Percentiles rank a stretch among this genome's conserved stretches.
Conservation (phyloP, 2,113 vertebrate genomes). For the Saccopteryx bilineata region DNA sequence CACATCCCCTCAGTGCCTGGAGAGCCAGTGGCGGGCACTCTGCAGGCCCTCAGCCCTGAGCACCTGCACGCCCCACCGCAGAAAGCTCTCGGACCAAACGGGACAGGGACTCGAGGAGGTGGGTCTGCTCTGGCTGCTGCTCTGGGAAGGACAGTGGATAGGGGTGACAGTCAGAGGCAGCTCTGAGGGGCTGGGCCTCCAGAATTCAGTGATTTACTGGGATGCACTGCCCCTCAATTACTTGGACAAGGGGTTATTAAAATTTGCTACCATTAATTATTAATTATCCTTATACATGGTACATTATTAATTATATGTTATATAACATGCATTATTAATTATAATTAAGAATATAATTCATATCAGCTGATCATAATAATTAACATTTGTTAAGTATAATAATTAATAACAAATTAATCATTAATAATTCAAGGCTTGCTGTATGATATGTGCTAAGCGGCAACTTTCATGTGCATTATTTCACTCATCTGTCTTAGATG, state of each 20-base stretch:
- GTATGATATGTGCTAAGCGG: neutral
- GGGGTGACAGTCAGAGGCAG: neutral
- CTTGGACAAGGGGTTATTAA: neutral
- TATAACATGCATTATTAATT: conserved; percentile 44
- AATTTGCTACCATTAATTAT: conserved; percentile 44
- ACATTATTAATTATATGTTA: conserved; percentile 24
- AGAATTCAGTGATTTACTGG: neutral
- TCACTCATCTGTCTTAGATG: neutral
- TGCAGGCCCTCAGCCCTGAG: neutral
- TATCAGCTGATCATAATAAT: neutral
- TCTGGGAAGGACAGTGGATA: neutral
- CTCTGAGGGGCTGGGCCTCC: neutral
- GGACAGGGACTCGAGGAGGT: neutral
- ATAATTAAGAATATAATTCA: conserved; percentile 46
- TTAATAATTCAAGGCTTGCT: neutral
- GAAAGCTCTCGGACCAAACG: neutral
- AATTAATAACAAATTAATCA: neutral
- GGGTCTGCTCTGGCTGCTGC: neutral
- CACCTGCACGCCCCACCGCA: neutral
- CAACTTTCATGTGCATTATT: neutral
- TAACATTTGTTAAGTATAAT: neutral
- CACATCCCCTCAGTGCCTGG: neutral
- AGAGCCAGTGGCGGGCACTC: neutral
- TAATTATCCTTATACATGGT: conserved; percentile 11
- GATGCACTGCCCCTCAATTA: neutral